Conservation (phyloP, 2,797 vertebrate genomes). For the Pantherophis vulpinus region DNA sequence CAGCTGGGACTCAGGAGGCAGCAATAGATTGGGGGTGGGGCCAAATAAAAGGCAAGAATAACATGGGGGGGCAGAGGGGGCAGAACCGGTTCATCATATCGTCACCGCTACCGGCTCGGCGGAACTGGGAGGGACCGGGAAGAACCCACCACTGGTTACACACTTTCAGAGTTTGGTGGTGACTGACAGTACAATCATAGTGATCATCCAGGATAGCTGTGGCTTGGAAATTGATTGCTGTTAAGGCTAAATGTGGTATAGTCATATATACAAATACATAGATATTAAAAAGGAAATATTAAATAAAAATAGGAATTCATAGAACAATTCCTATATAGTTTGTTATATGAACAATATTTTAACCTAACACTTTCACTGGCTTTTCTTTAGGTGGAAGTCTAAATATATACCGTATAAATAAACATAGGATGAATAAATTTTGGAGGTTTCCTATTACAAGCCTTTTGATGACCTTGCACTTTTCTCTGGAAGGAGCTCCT, state of each 20-base stretch:
- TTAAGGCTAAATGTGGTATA: not conserved
- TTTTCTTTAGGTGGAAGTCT: not conserved
- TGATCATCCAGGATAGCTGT: not conserved
- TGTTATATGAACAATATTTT: not conserved
- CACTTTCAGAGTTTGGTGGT: not conserved
- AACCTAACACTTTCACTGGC: not conserved
- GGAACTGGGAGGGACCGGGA: too few relatives aligned
- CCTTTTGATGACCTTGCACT: not conserved
- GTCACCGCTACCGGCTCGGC: too few relatives aligned
- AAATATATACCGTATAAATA: not conserved
- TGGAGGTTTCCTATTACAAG: too few relatives aligned
- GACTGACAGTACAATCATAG: not conserved
- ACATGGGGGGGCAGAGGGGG: too few relatives aligned
- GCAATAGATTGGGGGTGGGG: too few relatives aligned
- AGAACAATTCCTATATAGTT: not conserved
- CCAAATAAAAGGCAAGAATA: too few relatives aligned
- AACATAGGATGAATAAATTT: not conserved
- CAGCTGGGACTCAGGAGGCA: too few relatives aligned
- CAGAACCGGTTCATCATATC: too few relatives aligned
- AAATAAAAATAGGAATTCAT: not conserved
- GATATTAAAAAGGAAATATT: not conserved
- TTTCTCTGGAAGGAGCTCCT: not conserved
- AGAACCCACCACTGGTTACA: too few relatives aligned
- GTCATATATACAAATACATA: not conserved
- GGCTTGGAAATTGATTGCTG: slow-evolving; percentile 16